A percentile compares a stretch with the other conserved stretches of the same genome.
phyloP scores from a whole-genome alignment of 2,113 vertebrate species.

The Typhlomys cinereus region DNA sequence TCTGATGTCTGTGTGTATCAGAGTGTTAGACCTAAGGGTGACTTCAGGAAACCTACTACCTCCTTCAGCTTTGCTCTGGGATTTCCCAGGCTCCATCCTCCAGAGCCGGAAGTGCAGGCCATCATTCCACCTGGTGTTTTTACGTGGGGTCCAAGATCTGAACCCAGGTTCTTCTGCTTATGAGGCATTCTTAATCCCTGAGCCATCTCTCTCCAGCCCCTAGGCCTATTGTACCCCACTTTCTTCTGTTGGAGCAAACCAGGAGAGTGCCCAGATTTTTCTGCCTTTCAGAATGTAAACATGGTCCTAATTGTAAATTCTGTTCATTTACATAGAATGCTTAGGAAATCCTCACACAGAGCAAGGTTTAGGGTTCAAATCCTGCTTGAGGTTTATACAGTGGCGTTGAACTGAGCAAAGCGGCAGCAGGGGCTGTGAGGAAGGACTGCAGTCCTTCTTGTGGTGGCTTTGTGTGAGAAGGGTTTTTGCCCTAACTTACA shows the following conservation, averaged over 20 bases:
- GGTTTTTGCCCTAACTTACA: fast-evolving
- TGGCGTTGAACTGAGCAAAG: neutral
- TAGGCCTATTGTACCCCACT: no score
- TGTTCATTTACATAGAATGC: no score
- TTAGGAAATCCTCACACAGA: neutral
- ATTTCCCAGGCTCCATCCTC: neutral
- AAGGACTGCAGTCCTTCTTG: neutral
- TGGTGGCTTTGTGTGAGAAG: neutral
- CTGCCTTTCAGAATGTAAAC: neutral
- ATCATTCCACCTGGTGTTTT: neutral
- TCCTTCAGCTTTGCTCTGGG: no score
- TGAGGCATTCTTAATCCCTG: neutral
- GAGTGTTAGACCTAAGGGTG: no score
- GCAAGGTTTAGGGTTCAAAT: neutral
- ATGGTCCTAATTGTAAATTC: neutral
- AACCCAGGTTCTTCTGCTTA: neutral
- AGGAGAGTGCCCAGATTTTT: neutral
- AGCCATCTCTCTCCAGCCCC: neutral
- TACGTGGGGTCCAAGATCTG: neutral
- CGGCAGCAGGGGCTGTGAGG: neutral
- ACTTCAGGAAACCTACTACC: no score
- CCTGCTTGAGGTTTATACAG: fast-evolving
- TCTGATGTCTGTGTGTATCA: no score
- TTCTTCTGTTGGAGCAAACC: neutral
- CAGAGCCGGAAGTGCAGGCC: neutral